A percentile compares a stretch with the other conserved stretches of the same genome.
Conservation (phyloP, 2,888 invertebrate species). For the Meiosimyza decipiens region DNA sequence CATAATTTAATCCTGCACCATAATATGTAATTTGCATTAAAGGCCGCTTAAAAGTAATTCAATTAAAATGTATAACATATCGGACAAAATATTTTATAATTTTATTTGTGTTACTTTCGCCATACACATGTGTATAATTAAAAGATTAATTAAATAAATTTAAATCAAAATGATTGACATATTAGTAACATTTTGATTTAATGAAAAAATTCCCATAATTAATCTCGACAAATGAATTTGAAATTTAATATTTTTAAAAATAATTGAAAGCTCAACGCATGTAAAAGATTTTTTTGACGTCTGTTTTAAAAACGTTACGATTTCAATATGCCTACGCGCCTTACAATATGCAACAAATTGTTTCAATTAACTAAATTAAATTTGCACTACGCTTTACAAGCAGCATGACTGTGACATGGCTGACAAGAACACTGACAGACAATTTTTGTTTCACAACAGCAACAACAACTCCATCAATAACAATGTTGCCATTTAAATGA, state of each 20-base stretch:
- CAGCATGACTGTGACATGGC: constrained; percentile 45
- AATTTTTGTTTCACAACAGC: constrained; percentile 24
- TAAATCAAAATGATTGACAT: constrained; percentile 10
- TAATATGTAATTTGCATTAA: too few relatives aligned
- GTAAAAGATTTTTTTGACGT: neutral
- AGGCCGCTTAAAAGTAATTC: too few relatives aligned
- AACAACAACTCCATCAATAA: constrained; percentile 10
- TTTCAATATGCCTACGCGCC: constrained; percentile 15
- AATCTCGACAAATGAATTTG: too few relatives aligned
- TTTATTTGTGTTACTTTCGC: too few relatives aligned
- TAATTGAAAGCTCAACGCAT: constrained; percentile 6
- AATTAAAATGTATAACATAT: too few relatives aligned
- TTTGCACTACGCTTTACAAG: constrained; percentile 52
- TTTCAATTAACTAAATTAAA: constrained; percentile 66
- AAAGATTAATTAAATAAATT: too few relatives aligned
- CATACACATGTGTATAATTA: too few relatives aligned
- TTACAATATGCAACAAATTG: constrained; percentile 58
- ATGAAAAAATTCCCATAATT: neutral
- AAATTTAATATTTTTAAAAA: neutral
- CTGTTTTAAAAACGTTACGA: neutral
- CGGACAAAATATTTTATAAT: too few relatives aligned
- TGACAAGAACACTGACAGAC: constrained; percentile 61
- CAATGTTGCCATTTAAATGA: constrained; percentile 4
- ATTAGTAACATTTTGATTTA: too few relatives aligned
- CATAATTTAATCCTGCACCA: too few relatives aligned